Evolutionary conservation across 2,113 vertebrate species (phyloP), one percentile per base, ranked within the genome.

Genomic region (Pachyramphus minor): DNA sequence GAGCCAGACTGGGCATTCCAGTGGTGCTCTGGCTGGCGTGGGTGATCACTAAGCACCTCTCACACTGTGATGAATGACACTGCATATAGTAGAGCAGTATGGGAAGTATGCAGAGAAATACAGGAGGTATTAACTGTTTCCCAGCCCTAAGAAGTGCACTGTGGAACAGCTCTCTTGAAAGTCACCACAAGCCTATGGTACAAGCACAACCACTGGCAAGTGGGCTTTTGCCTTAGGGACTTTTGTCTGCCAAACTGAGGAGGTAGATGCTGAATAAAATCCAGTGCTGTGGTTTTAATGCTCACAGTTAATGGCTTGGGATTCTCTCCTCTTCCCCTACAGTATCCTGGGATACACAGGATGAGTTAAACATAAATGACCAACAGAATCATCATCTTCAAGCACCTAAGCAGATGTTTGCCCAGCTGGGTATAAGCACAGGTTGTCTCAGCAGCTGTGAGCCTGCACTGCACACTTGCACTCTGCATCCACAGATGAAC

Each of bases 361-460:
- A 37, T 47, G 41, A 64, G 59, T 60, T 52, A 66, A 67, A 45
- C 39, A 30, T 4, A 52, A 91, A 44, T 67, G 84, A 84, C 79
- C 87, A 89, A 39, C 9, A 37, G 62, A 56, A 88, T 49, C 15
- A 13, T 66, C 63, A 20, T 17, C 76, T 53, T 75, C 58, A 11
- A 44, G 72, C 50, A 52, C 55, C 58, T 42, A 12, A 71, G 84
- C 92, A 97, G 94, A 78, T 94, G 91, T 45, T 95, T 86, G 67
- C 84, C 86, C 96, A 96, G 92, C 84, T 96, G 86, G 86, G 59
- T 86, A 39, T n/a, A 75, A 87, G 75, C 91, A 80, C 80, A 97
- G 94, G 94, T 94, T 96, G 87, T n/a, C n/a, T 94, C 66, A 73
- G 94, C 85, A 95, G 78, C 88, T 66, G 63, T 21, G 87, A 71